Conservation (phyloP, 2,113 vertebrate species). For the Hyperopisus bebe region DNA sequence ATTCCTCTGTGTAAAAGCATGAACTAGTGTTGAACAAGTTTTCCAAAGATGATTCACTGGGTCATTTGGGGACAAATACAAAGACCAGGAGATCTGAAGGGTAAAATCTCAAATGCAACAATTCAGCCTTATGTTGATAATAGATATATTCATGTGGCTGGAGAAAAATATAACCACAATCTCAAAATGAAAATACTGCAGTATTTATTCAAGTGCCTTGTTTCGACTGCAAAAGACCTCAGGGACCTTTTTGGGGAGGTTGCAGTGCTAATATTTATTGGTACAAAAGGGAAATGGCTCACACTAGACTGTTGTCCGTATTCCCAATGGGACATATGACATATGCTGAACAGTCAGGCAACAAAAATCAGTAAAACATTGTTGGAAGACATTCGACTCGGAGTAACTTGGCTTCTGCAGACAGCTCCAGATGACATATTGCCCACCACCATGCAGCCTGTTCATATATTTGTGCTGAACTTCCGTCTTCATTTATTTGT, state of each 20-base stretch:
- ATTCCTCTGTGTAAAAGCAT: not conserved
- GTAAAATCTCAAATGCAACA: not conserved
- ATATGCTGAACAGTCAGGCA: constrained; percentile 41
- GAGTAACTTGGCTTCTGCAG: constrained; percentile 32
- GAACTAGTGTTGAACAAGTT: not conserved
- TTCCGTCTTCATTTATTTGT: not conserved
- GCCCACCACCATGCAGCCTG: constrained; percentile 28
- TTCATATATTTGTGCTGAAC: constrained; percentile 22
- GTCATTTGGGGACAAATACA: not conserved
- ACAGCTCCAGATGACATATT: constrained; percentile 34
- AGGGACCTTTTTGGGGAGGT: constrained; percentile 4
- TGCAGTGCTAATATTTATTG: constrained; percentile 21
- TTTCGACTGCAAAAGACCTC: not conserved
- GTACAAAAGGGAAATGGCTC: constrained; percentile 26
- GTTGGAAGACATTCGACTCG: constrained; percentile 44
- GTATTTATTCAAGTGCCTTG: not conserved
- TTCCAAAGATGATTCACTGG: not conserved
- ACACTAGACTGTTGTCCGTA: constrained; percentile 18
- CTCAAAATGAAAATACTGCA: not conserved
- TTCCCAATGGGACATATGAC: constrained; percentile 35
- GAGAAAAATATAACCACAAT: not conserved
- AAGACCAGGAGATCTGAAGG: not conserved
- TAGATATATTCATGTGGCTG: not conserved
- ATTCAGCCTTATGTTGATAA: not conserved
- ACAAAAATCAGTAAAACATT: constrained; percentile 37